Percentiles rank a stretch among this genome's conserved stretches.
These are phyloP conservation scores for Amphipyra berbera DNA, from an alignment of 2,888 invertebrate genomes.

Conservation along the genomic window DNA sequence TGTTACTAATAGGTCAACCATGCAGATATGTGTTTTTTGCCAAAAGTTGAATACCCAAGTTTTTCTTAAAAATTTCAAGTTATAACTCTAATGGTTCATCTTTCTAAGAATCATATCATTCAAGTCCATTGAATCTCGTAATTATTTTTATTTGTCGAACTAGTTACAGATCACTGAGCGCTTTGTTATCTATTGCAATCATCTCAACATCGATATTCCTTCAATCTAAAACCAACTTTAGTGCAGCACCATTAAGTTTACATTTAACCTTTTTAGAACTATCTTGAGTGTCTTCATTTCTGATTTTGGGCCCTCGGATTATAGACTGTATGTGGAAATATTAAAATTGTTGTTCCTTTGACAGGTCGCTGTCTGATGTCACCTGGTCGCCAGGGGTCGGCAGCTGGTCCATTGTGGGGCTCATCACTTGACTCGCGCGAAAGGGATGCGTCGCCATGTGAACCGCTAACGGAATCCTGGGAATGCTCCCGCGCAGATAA, in stretches of 20 bases:
- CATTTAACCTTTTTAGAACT: conserved; percentile 64
- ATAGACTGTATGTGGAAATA: conserved; percentile 22
- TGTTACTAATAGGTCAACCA: conserved; percentile 28
- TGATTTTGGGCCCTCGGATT: conserved; percentile 19
- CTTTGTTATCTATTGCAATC: conserved; percentile 83
- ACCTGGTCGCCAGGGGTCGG: conserved; percentile 82
- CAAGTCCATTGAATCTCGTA: conserved; percentile 49
- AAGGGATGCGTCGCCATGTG: conserved; percentile 87
- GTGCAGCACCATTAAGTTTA: conserved; percentile 65
- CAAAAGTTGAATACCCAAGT: not conserved
- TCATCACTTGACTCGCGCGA: conserved; percentile 88
- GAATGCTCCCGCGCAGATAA: conserved; percentile 79
- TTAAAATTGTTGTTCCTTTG: conserved; percentile 63
- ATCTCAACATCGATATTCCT: conserved; percentile 64
- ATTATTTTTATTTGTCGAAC: conserved; percentile 80
- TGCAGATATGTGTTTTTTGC: not conserved
- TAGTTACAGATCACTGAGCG: conserved; percentile 85
- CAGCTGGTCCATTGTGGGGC: conserved; percentile 82
- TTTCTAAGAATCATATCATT: conserved; percentile 53
- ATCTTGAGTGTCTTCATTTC: conserved; percentile 64
- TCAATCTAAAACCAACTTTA: conserved; percentile 68
- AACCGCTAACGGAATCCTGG: conserved; percentile 83
- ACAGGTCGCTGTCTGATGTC: conserved; percentile 63
- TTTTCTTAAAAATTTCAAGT: not conserved
- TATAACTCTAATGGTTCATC: not conserved